Percentiles rank a stretch among this genome's conserved stretches.
Conservation (phyloP, 2,888 invertebrate species). For the Apodemia duryi region DNA sequence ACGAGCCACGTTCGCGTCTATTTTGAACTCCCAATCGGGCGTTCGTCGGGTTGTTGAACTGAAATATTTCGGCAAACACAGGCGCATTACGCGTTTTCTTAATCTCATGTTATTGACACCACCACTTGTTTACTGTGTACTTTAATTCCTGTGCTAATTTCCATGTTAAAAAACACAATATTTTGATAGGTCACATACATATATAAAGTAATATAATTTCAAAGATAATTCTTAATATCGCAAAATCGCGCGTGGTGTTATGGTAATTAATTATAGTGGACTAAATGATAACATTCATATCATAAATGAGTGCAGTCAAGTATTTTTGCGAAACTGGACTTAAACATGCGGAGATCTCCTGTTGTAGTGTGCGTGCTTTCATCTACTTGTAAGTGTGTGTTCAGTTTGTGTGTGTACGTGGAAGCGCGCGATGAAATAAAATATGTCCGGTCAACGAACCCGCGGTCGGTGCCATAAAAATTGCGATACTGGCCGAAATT, state of each 20-base stretch:
- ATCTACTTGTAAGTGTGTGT: constrained; percentile 54
- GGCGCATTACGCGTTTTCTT: constrained; percentile 67
- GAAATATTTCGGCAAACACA: constrained; percentile 77
- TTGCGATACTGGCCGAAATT: constrained; percentile 76
- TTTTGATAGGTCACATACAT: constrained; percentile 21
- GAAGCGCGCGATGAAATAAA: constrained; percentile 80
- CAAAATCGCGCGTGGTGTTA: constrained; percentile 43
- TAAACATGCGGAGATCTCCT: constrained; percentile 61
- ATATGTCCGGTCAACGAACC: constrained; percentile 78
- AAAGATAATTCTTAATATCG: not conserved
- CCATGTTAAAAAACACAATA: constrained; percentile 23
- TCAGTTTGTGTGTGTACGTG: constrained; percentile 70
- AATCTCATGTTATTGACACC: constrained; percentile 58
- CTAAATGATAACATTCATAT: constrained; percentile 57
- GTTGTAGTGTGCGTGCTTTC: constrained; percentile 54
- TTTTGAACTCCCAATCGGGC: constrained; percentile 72
- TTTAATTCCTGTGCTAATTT: constrained; percentile 36
- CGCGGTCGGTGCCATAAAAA: constrained; percentile 77
- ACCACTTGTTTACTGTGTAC: constrained; percentile 40
- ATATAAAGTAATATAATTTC: not conserved
- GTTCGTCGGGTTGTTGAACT: constrained; percentile 76
- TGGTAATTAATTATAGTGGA: constrained; percentile 53
- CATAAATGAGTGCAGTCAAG: constrained; percentile 54
- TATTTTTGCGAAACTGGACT: constrained; percentile 68
- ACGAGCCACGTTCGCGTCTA: constrained; percentile 65